Evolutionary conservation across 2,113 vertebrate genomes (phyloP).

Genomic region (Heloderma charlesbogerti): DNA sequence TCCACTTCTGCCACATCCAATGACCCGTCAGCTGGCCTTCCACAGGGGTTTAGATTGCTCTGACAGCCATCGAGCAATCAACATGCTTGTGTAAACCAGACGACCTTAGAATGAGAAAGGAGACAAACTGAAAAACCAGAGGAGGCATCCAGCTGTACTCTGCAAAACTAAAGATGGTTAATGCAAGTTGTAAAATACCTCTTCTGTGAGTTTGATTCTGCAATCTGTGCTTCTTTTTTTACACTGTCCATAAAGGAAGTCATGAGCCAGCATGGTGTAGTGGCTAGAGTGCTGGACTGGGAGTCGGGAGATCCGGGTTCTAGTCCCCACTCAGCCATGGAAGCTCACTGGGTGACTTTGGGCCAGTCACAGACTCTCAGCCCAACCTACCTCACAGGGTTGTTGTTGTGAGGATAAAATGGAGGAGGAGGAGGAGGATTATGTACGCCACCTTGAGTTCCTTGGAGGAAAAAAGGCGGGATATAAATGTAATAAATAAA

Average conservation of each 20-base stretch:
- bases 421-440: too few relatives aligned
- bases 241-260: conserved; percentile 66
- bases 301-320: too few relatives aligned
- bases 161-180: conserved; percentile 64
- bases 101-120: conserved; percentile 28
- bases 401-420: too few relatives aligned
- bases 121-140: conserved; percentile 49
- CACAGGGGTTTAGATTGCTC: not conserved
- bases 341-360: too few relatives aligned
- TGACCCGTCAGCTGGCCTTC: not conserved
- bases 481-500: too few relatives aligned
- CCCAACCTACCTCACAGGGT: too few relatives aligned
- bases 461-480: too few relatives aligned
- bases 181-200: conserved; percentile 55
- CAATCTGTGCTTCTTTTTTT: conserved; percentile 59
- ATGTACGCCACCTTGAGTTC: too few relatives aligned
- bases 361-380: too few relatives aligned
- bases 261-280: too few relatives aligned
- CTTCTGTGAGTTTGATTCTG: conserved; percentile 48
- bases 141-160: conserved; percentile 45
- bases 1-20: not conserved
- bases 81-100: not conserved
- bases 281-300: too few relatives aligned
- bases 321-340: too few relatives aligned
- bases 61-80: not conserved